These are phyloP conservation scores for Trematomus bernacchii DNA, from an alignment of 2,797 vertebrate species.

Conservation along the genomic window DNA sequence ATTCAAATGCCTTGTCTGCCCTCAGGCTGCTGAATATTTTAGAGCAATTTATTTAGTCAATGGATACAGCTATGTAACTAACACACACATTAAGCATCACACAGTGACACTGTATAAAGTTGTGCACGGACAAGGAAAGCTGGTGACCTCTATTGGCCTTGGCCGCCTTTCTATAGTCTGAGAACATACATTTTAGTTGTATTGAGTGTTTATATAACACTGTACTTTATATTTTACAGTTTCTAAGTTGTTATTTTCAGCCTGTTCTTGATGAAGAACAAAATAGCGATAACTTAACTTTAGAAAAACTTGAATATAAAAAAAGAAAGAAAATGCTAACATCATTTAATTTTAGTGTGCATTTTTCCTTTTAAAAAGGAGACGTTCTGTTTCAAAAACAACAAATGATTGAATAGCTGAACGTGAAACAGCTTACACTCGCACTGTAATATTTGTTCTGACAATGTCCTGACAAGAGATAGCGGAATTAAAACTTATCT, in stretches of 20 bases:
- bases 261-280: background rate
- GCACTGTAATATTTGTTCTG: no score
- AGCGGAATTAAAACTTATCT: background rate
- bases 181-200: background rate
- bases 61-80: constrained; percentile 31
- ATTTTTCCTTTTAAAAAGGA: background rate
- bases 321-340: background rate
- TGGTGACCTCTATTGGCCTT: constrained; percentile 7
- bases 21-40: constrained; percentile 65
- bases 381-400: constrained; percentile 9
- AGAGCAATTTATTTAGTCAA: constrained; percentile 60
- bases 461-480: background rate
- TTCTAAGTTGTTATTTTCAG: background rate
- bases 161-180: background rate
- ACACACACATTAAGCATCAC: constrained; percentile 6
- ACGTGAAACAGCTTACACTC: background rate
- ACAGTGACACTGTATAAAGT: background rate
- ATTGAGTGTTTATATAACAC: background rate
- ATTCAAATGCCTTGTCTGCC: constrained; percentile 29
- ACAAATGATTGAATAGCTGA: background rate
- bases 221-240: background rate
- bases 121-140: background rate
- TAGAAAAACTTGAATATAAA: no score
- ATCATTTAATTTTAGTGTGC: background rate
- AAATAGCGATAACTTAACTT: no score